A percentile compares a stretch with the other conserved stretches of the same genome.
Evolutionary conservation across 2,797 vertebrate genomes (phyloP).

Genomic region (Semaprochilodus insignis): DNA sequence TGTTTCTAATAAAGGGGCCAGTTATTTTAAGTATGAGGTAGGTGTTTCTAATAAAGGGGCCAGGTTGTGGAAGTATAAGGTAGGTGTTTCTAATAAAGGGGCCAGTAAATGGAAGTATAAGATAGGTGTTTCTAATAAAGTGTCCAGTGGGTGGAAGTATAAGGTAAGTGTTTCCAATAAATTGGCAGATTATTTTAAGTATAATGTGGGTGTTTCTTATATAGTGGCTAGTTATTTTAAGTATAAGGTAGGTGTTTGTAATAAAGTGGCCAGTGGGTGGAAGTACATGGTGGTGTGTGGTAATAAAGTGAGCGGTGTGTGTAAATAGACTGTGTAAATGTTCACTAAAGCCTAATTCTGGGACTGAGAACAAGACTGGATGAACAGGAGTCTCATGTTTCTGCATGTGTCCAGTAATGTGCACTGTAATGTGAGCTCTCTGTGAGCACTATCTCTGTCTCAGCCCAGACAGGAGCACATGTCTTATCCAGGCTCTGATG

Average conservation of each 20-base stretch:
- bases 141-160: not conserved
- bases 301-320: not conserved
- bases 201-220: not conserved
- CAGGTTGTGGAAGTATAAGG: not conserved
- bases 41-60: not conserved
- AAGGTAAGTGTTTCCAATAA: not conserved
- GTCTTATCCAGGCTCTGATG: conserved; percentile 24
- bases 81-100: not conserved
- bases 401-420: not conserved
- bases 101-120: not conserved
- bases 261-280: not conserved
- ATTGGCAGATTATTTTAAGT: not conserved
- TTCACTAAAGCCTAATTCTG: not conserved
- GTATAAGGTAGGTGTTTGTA: not conserved
- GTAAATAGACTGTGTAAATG: not conserved
- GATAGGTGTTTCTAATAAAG: not conserved
- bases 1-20: no score
- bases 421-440: conserved; percentile 26
- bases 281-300: not conserved
- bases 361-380: not conserved
- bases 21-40: no score
- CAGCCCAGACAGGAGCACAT: conserved; percentile 29
- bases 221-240: not conserved
- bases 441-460: conserved; percentile 44
- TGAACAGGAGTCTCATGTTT: not conserved